These are phyloP conservation scores for Ginglymostoma cirratum DNA, from an alignment of 2,113 vertebrate species.

Conservation along the genomic window DNA sequence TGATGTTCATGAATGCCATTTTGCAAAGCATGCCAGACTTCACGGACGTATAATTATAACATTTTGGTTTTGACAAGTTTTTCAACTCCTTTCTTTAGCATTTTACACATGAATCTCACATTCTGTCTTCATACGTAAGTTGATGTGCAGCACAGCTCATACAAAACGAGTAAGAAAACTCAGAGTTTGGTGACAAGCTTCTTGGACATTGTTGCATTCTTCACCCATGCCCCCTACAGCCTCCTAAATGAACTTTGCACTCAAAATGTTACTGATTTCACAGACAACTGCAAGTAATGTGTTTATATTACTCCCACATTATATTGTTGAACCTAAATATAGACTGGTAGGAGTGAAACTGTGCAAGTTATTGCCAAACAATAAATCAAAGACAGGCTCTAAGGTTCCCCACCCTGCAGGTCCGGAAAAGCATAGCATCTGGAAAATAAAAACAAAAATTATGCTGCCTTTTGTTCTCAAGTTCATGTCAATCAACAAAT, in stretches of 20 bases:
- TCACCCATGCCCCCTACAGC: no score
- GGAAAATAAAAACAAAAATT: not conserved
- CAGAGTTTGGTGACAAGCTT: not conserved
- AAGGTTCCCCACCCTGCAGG: not conserved
- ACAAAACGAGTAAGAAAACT: not conserved
- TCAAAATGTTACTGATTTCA: not conserved
- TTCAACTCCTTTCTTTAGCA: not conserved
- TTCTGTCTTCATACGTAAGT: not conserved
- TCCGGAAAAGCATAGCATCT: not conserved
- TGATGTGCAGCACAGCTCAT: not conserved
- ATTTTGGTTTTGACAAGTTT: not conserved
- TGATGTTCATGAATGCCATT: not conserved
- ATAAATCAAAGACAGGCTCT: not conserved
- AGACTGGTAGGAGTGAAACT: not conserved
- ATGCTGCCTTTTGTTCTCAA: not conserved
- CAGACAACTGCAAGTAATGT: not conserved
- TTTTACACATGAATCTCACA: not conserved
- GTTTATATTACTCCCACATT: not conserved
- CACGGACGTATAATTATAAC: not conserved
- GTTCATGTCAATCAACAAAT: not conserved
- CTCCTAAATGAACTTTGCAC: not conserved
- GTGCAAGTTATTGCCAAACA: slow-evolving; percentile 14
- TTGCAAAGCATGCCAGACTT: not conserved
- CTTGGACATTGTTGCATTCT: not conserved
- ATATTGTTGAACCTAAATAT: slow-evolving; percentile 13